Base-by-base conservation (phyloP, 1,140 invertebrate species). In the Whitmania pigra region DNA sequence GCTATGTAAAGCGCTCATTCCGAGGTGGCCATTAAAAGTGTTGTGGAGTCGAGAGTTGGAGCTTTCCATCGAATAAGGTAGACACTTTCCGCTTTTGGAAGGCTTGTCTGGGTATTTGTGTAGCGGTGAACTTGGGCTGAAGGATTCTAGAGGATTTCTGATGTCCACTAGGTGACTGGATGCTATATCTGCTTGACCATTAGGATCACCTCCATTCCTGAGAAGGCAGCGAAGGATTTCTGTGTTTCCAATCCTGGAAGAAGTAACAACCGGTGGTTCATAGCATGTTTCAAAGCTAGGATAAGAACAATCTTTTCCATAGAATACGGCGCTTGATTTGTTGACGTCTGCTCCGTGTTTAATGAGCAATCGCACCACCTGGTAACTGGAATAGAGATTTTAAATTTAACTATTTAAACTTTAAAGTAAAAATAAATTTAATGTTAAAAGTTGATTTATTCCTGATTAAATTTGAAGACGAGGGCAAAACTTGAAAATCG, bases 261-360 rank as follows among this genome's bases (percentile, higher is more conserved):
- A 55, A 22, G 73, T 73, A 17, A 73, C 69, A 7, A 73, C 60
- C 17, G 73, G 73, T n/a, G 69, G 69, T 40, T 73, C 73, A 43
- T 73, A 69, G 27, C 73, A 73, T 18, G 53, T 71, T 27, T 53
- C 68, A n/a, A 73, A 69, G 43, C 60, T 70, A 29, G 49, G 31
- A 11, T 29, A 40, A 29, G 31, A 55, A 31, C 67, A 69, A 49
- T 73, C 73, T 27, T 31, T 22, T 25, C 68, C 67, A 60, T 73
- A 71, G 11, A 53, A 72, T 7, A 73, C 73, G 55, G 57, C 63
- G 53, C 73, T 73, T 25, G 71, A 20, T 53, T 67, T 49, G 36
- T 66, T 31, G 40, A 73, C 60, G 60, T 73, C 49, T 17, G 73
- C 69, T 18, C 69, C 55, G 43, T 73, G 29, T 71, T 73, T 67